phyloP scores from a whole-genome alignment of 2,888 invertebrate species.

The Scaptomyza cyrtandrae region DNA sequence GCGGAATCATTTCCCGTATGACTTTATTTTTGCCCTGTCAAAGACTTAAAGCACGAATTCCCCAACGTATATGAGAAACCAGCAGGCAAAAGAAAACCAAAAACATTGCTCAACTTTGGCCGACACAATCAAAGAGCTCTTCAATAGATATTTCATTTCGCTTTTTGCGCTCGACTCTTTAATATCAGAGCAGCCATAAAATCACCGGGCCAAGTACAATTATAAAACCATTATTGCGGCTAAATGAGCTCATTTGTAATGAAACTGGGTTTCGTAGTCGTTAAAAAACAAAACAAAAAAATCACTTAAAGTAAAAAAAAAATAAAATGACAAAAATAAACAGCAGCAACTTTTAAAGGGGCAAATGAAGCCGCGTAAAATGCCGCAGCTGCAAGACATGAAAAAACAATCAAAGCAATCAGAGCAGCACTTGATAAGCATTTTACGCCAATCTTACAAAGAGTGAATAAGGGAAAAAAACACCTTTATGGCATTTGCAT shows the following conservation, averaged over 20 bases:
- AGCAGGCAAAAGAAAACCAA: not conserved
- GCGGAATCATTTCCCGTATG: slow-evolving; percentile 38
- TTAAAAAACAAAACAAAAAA: slow-evolving; percentile 40
- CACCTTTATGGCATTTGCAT: slow-evolving; percentile 32
- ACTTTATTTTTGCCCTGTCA: slow-evolving; percentile 44
- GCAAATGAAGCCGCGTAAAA: slow-evolving; percentile 47
- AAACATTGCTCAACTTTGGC: slow-evolving; percentile 7
- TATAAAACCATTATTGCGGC: slow-evolving; percentile 70
- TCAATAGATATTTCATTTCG: slow-evolving; percentile 20
- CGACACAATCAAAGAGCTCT: slow-evolving; percentile 28
- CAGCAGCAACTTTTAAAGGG: slow-evolving; percentile 17
- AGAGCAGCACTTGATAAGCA: slow-evolving; percentile 66
- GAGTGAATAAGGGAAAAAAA: slow-evolving; percentile 12
- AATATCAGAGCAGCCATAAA: slow-evolving; percentile 47
- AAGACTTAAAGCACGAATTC: slow-evolving; percentile 33
- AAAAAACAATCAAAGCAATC: slow-evolving; percentile 50
- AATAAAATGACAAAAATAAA: slow-evolving; percentile 11
- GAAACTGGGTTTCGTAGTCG: slow-evolving; percentile 63
- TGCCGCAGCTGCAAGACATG: slow-evolving; percentile 9
- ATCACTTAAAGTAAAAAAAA: slow-evolving; percentile 15
- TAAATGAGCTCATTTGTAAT: slow-evolving; percentile 75
- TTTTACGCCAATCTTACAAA: slow-evolving; percentile 42
- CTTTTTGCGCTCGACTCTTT: slow-evolving; percentile 25
- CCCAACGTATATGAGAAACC: not conserved
- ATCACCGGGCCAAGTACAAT: slow-evolving; percentile 55